phyloP scores from a whole-genome alignment of 53 echinoderm and acorn worm species.

The Patiria pectinifera region DNA sequence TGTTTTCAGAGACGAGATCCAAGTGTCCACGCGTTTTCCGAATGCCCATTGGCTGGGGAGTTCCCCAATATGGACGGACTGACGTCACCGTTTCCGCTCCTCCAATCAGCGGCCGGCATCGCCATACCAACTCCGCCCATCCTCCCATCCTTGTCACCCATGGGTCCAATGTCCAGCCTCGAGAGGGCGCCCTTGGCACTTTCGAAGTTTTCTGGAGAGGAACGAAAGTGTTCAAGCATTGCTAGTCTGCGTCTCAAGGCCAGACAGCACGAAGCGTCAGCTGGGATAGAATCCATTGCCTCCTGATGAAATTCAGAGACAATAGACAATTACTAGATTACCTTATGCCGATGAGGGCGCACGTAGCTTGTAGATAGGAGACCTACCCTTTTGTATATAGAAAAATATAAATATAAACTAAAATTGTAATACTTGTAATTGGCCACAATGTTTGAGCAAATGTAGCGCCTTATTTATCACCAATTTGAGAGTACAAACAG shows the following conservation, averaged over 20 bases:
- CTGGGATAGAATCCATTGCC: neutral
- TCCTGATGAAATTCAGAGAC: neutral
- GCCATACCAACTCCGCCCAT: conserved; percentile 57
- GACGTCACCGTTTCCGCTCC: conserved; percentile 16
- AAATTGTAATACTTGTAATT: no score
- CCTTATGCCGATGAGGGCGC: no score
- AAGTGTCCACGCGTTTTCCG: conserved; percentile 54
- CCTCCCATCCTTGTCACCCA: conserved; percentile 53
- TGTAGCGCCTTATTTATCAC: no score
- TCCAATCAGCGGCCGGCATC: conserved; percentile 66
- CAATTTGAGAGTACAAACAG: no score
- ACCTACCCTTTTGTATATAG: no score
- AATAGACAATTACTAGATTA: no score
- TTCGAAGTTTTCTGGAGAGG: conserved; percentile 9
- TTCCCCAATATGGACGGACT: neutral
- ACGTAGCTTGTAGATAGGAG: no score
- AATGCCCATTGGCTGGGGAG: conserved; percentile 17
- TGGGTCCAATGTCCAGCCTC: conserved; percentile 23
- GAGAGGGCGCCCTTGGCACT: conserved; percentile 27
- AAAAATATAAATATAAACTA: no score
- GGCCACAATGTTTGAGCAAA: no score
- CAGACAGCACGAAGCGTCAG: conserved; percentile 70
- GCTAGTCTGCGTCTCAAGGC: conserved; percentile 88
- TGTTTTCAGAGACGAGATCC: conserved; percentile 78
- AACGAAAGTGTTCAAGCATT: conserved; percentile 86